phyloP scores from a whole-genome alignment of 2,888 invertebrate genomes.

The Adelognathus sp. region DNA sequence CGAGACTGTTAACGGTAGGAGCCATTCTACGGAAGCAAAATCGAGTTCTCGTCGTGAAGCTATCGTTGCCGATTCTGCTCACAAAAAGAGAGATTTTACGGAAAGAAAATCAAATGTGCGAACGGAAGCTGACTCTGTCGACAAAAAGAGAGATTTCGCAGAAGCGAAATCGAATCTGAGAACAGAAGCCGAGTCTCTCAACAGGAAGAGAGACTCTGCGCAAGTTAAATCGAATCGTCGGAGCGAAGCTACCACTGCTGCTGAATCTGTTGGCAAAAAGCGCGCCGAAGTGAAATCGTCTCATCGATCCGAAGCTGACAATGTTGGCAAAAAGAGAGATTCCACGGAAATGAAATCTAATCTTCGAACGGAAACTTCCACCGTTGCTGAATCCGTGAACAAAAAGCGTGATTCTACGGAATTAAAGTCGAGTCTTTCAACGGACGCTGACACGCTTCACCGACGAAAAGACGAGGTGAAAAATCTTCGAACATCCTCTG shows the following conservation, averaged over 20 bases:
- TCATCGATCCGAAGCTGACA: not conserved
- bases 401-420: not conserved
- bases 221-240: too few relatives aligned
- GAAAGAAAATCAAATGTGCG: not conserved
- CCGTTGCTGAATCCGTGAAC: not conserved
- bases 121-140: not conserved
- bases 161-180: not conserved
- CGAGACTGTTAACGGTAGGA: not conserved
- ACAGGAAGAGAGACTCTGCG: too few relatives aligned
- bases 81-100: not conserved
- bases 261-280: too few relatives aligned
- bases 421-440: too few relatives aligned
- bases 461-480: too few relatives aligned
- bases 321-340: not conserved
- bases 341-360: not conserved
- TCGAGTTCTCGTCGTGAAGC: not conserved
- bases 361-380: not conserved
- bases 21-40: not conserved
- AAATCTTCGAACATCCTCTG: too few relatives aligned
- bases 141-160: too few relatives aligned
- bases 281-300: too few relatives aligned
- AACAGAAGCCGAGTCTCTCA: too few relatives aligned
- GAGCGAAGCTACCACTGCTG: too few relatives aligned
- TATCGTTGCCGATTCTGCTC: not conserved
- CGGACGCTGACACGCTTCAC: too few relatives aligned